Conservation (phyloP, 2,797 vertebrate genomes). For the Acanthopagrus latus region DNA sequence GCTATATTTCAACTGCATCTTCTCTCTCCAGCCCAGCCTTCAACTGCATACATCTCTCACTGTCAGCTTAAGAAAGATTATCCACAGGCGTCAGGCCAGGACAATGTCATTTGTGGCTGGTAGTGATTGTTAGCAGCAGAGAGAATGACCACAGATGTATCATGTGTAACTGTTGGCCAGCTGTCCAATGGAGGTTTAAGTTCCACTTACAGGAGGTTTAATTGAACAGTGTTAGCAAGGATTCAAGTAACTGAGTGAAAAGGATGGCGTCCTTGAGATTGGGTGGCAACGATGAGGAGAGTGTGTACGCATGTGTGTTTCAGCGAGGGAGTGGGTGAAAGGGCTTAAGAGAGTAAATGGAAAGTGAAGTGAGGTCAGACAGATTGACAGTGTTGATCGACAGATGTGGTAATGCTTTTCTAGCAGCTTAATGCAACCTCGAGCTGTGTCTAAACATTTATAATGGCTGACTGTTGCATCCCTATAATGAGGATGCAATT, state of each 20-base stretch:
- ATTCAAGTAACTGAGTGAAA: slow-evolving; percentile 62
- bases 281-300: slow-evolving; percentile 1
- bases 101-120: slow-evolving; percentile 27
- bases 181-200: slow-evolving; percentile 57
- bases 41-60: not conserved
- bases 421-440: slow-evolving; percentile 58
- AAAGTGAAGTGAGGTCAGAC: slow-evolving; percentile 69
- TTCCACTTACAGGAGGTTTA: slow-evolving; percentile 57
- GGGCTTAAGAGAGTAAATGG: slow-evolving; percentile 68
- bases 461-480: slow-evolving; percentile 36
- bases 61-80: slow-evolving; percentile 12
- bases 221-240: slow-evolving; percentile 63
- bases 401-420: slow-evolving; percentile 66
- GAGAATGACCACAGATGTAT: slow-evolving; percentile 38
- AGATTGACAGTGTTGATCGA: slow-evolving; percentile 73
- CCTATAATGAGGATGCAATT: slow-evolving; percentile 35
- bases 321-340: slow-evolving; percentile 38
- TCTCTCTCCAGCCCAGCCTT: slow-evolving; percentile 1
- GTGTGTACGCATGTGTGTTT: not conserved
- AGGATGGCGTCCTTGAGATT: slow-evolving; percentile 38
- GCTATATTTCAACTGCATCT: not conserved
- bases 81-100: slow-evolving; percentile 11
- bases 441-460: slow-evolving; percentile 52
- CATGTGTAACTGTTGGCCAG: slow-evolving; percentile 45
- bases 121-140: slow-evolving; percentile 20